These are phyloP conservation scores for Synergus itoensis DNA, from an alignment of 2,888 invertebrate genomes.

Conservation along the genomic window DNA sequence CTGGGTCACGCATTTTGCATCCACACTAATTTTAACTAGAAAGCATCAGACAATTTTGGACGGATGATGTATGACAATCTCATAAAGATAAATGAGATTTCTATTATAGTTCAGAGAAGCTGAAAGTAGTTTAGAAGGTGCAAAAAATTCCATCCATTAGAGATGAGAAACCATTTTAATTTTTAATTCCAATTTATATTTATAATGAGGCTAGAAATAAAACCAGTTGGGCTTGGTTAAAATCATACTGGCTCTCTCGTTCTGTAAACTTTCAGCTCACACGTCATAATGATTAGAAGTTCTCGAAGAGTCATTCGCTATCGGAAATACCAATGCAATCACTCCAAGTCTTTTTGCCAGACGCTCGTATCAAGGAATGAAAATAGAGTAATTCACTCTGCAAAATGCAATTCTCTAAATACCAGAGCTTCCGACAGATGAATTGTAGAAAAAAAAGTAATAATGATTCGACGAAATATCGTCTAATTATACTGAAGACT, in stretches of 20 bases:
- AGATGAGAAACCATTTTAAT: neutral
- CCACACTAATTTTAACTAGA: conserved; percentile 1
- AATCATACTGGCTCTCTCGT: neutral
- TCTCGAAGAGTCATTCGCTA: conserved; percentile 1
- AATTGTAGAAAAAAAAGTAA: neutral
- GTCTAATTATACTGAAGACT: neutral
- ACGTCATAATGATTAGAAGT: neutral
- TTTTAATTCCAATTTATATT: neutral
- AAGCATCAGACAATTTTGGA: neutral
- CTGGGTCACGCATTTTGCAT: conserved; percentile 34
- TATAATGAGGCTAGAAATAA: neutral
- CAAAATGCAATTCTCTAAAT: conserved; percentile 8
- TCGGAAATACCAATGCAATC: conserved; percentile 27
- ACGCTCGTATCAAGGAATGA: neutral
- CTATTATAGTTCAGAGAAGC: neutral
- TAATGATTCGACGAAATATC: neutral
- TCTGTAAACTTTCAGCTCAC: neutral
- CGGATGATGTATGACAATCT: neutral
- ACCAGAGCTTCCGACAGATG: neutral
- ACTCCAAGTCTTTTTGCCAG: neutral
- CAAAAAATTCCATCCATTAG: neutral
- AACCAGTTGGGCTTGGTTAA: neutral
- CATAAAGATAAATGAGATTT: neutral
- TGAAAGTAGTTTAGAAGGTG: neutral
- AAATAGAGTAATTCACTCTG: neutral